These are phyloP conservation scores for Burhinus oedicnemus DNA, from an alignment of 2,113 vertebrate species.

Conservation along the genomic window DNA sequence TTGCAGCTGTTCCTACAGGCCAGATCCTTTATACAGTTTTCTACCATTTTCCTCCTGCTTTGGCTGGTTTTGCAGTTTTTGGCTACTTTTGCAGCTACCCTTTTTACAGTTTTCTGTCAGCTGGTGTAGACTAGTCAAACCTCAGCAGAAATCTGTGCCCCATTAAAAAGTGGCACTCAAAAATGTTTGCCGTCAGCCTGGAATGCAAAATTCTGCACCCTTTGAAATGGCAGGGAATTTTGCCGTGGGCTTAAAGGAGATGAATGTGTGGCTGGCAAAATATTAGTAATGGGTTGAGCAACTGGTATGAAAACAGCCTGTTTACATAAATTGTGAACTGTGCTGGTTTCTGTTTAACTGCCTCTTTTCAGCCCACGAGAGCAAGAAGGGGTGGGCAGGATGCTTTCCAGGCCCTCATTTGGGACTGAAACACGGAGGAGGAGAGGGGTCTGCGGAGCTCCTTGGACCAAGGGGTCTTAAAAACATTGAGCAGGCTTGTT, in stretches of 20 bases:
- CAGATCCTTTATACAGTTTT: background rate
- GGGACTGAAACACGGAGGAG: background rate
- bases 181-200: background rate
- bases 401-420: background rate
- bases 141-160: slow-evolving; percentile 43
- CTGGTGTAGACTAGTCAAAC: background rate
- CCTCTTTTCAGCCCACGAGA: background rate
- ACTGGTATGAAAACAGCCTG: background rate
- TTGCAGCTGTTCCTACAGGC: background rate
- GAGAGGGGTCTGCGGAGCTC: background rate
- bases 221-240: slow-evolving; percentile 10
- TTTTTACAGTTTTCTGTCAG: background rate
- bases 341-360: background rate
- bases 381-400: background rate
- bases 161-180: slow-evolving; percentile 21
- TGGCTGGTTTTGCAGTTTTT: slow-evolving; percentile 20
- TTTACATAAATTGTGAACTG: background rate
- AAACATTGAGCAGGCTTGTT: background rate
- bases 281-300: slow-evolving; percentile 1
- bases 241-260: background rate
- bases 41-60: background rate
- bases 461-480: background rate
- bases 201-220: background rate
- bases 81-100: background rate
- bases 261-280: background rate